A percentile compares a stretch with the other conserved stretches of the same genome.
Evolutionary conservation across 2,888 invertebrate genomes (phyloP).

Genomic region (Galeopsomyia nigrocyanea): DNA sequence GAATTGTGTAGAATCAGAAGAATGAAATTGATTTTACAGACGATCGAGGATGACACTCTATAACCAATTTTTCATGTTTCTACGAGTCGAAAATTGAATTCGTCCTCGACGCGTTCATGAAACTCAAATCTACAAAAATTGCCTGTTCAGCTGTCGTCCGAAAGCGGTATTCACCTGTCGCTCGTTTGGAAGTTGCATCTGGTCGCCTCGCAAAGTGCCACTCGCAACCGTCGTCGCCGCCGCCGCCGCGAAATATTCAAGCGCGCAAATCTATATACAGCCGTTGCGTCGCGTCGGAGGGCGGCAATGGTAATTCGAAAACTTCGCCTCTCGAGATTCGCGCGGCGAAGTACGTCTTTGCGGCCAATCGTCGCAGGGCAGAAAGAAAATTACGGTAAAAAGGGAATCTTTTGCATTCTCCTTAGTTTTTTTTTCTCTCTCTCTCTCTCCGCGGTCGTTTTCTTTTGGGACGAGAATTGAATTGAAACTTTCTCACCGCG

Average conservation of each 20-base stretch:
- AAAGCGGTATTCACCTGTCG: conserved; percentile 11
- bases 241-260: conserved; percentile 7
- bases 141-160: conserved; percentile 19
- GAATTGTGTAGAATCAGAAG: no score
- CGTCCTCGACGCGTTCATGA: conserved; percentile 1
- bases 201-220: conserved; percentile 6
- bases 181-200: background rate
- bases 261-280: background rate
- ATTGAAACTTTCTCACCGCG: conserved; percentile 28
- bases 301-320: conserved; percentile 33
- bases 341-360: background rate
- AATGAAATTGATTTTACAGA: no score
- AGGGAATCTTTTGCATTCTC: background rate
- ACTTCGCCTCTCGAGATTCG: conserved; percentile 17
- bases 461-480: conserved; percentile 18
- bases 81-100: no score
- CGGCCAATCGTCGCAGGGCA: background rate
- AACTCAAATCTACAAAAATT: conserved; percentile 31
- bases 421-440: no score
- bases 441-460: background rate
- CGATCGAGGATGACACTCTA: no score
- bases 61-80: no score
- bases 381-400: background rate
- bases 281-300: no score
- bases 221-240: no score